A percentile compares a stretch with the other conserved stretches of the same genome.
Conservation (phyloP, 2,113 vertebrate species). For the Halichoeres trimaculatus region DNA sequence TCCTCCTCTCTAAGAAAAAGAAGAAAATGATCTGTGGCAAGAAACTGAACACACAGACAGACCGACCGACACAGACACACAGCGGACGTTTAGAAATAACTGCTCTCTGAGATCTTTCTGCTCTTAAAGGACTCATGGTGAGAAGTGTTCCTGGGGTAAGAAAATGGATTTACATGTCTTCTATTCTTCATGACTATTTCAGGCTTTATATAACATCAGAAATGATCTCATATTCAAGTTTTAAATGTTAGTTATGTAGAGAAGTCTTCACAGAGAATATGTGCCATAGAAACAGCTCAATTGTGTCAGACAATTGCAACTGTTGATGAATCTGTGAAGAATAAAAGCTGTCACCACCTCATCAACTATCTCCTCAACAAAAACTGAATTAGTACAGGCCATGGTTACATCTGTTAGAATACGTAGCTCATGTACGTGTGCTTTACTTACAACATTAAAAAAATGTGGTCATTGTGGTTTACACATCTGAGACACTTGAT, state of each 20-base stretch:
- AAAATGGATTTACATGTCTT: background rate
- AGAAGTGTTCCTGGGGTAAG: background rate
- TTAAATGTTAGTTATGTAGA: background rate
- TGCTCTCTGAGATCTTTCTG: conserved; percentile 25
- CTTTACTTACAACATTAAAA: too few species aligned
- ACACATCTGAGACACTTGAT: too few species aligned
- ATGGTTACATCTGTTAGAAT: conserved; percentile 5
- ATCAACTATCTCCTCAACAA: conserved; percentile 11
- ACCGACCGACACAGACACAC: too few species aligned
- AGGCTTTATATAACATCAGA: background rate
- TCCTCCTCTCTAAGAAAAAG: conserved; percentile 47
- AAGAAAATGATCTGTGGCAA: conserved; percentile 30
- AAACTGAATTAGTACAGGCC: conserved; percentile 11
- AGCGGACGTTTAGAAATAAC: conserved; percentile 22
- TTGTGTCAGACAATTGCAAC: background rate
- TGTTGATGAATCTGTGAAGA: background rate
- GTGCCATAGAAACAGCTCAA: background rate
- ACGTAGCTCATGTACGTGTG: too few species aligned
- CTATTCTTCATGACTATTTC: background rate
- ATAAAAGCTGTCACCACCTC: conserved; percentile 4
- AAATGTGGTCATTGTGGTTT: too few species aligned
- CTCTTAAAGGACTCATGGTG: background rate
- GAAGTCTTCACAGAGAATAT: background rate
- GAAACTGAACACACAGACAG: conserved; percentile 43
- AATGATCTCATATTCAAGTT: background rate